Percentiles rank a stretch among this genome's conserved stretches.
phyloP scores from a whole-genome alignment of 1,140 invertebrate species.

The Chrysopa pallens region DNA sequence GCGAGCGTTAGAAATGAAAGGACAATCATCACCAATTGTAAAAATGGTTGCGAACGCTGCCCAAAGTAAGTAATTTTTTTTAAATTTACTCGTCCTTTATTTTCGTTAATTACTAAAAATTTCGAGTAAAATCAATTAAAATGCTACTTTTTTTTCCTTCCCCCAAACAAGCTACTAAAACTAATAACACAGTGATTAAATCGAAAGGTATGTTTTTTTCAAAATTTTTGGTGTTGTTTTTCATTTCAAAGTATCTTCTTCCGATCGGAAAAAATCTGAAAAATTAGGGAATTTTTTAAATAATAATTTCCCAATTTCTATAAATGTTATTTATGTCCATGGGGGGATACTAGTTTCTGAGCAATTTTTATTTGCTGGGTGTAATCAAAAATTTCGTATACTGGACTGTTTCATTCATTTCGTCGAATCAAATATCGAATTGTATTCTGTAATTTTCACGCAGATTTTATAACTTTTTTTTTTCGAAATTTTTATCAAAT shows the following conservation, averaged over 20 bases:
- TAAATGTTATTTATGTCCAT: too few species aligned
- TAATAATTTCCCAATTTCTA: too few species aligned
- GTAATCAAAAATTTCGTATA: too few species aligned
- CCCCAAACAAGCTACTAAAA: slow-evolving; percentile 15
- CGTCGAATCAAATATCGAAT: too few species aligned
- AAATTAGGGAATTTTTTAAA: too few species aligned
- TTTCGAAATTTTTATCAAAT: slow-evolving; percentile 5
- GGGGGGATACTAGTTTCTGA: too few species aligned
- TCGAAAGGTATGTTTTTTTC: slow-evolving; percentile 19
- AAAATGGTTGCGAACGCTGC: slow-evolving; percentile 33
- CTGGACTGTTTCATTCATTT: too few species aligned
- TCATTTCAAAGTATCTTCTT: too few species aligned
- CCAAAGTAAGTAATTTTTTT: slow-evolving; percentile 21
- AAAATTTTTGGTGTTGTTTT: slow-evolving; percentile 1
- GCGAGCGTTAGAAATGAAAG: slow-evolving; percentile 41
- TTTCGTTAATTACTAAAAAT: neutral
- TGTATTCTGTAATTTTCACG: neutral
- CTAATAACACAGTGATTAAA: slow-evolving; percentile 16
- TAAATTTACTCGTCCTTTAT: slow-evolving; percentile 3
- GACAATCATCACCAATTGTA: slow-evolving; percentile 25
- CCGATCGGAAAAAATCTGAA: too few species aligned
- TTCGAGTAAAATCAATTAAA: neutral
- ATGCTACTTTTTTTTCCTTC: slow-evolving; percentile 5
- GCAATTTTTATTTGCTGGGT: too few species aligned
- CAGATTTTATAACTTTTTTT: slow-evolving; percentile 3